Evolutionary conservation across 2,113 vertebrate species (phyloP).

Genomic region (Zingel zingel): DNA sequence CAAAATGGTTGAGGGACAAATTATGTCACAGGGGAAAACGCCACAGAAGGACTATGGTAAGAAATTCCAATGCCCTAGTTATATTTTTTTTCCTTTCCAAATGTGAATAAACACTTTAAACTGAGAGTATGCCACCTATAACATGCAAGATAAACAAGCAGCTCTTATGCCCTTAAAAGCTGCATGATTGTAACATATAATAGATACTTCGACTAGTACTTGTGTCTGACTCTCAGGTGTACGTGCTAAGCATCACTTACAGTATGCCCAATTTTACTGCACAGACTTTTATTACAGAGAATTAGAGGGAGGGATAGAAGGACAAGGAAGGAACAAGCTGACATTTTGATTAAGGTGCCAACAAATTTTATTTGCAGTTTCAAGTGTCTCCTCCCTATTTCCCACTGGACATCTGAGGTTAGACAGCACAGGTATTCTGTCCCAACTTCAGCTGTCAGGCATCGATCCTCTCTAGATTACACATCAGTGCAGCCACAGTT

Average conservation of each 20-base stretch:
- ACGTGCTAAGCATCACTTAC: neutral
- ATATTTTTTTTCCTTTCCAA: slow-evolving; percentile 13
- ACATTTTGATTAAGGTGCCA: slow-evolving; percentile 75
- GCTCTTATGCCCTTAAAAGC: neutral
- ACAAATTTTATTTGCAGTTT: slow-evolving; percentile 71
- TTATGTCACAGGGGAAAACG: slow-evolving; percentile 48
- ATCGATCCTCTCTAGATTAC: slow-evolving; percentile 74
- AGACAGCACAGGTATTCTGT: slow-evolving; percentile 61
- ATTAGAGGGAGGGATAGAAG: slow-evolving; percentile 4
- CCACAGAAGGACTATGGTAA: neutral
- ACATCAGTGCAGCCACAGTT: slow-evolving; percentile 59
- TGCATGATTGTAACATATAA: neutral
- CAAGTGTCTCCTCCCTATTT: slow-evolving; percentile 66
- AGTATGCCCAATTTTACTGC: slow-evolving; percentile 11
- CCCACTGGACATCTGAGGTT: slow-evolving; percentile 62
- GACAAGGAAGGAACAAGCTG: slow-evolving; percentile 35
- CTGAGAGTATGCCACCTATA: neutral
- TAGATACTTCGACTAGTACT: neutral
- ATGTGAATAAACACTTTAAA: slow-evolving; percentile 16
- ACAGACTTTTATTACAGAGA: slow-evolving; percentile 26
- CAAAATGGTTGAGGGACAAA: slow-evolving; percentile 43
- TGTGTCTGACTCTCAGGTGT: neutral
- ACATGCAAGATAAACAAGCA: neutral
- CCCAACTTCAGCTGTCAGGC: slow-evolving; percentile 66
- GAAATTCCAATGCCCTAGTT: slow-evolving; percentile 44